Evolutionary conservation across 2,113 vertebrate species (phyloP).

Genomic region (Pollimyrus isidori): DNA sequence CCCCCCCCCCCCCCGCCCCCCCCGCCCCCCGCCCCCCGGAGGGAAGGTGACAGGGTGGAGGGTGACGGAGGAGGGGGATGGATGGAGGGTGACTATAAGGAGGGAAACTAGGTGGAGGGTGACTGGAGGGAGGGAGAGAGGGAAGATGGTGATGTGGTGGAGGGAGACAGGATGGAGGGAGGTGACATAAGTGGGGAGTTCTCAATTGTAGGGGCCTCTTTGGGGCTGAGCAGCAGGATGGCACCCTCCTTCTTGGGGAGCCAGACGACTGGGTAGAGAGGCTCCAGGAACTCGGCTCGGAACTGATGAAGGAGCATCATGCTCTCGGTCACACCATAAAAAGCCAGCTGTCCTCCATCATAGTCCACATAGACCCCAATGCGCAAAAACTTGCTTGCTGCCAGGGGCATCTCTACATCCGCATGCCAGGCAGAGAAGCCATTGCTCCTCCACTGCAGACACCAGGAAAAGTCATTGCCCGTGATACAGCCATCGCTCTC

Average conservation of each 20-base stretch:
- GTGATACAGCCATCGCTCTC: slow-evolving; percentile 59
- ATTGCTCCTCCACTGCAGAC: slow-evolving; percentile 55
- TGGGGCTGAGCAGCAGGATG: slow-evolving; percentile 36
- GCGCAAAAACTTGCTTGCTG: slow-evolving; percentile 40
- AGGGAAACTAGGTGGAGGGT: not conserved
- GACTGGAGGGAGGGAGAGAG: not conserved
- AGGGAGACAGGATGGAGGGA: not conserved
- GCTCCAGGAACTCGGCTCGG: slow-evolving; percentile 55
- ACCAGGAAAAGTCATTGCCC: slow-evolving; percentile 66
- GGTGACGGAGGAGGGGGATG: not conserved
- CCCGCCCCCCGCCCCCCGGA: too few relatives aligned
- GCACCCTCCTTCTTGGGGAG: slow-evolving; percentile 69
- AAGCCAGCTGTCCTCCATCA: slow-evolving; percentile 49
- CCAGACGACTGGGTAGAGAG: slow-evolving; percentile 59
- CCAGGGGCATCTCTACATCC: slow-evolving; percentile 50
- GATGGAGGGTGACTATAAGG: not conserved
- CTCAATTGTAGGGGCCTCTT: not conserved
- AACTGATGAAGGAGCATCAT: slow-evolving; percentile 57
- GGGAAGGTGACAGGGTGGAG: not conserved
- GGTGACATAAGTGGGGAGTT: not conserved
- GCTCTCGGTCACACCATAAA: slow-evolving; percentile 48
- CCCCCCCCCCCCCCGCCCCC: too few relatives aligned
- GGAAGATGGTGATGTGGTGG: not conserved
- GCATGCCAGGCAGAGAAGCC: slow-evolving; percentile 63
- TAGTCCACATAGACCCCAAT: slow-evolving; percentile 61